Evolutionary conservation across 2,888 invertebrate species (phyloP), one percentile per base, ranked within the genome.

Genomic region (Dicyrtoma fusca): DNA sequence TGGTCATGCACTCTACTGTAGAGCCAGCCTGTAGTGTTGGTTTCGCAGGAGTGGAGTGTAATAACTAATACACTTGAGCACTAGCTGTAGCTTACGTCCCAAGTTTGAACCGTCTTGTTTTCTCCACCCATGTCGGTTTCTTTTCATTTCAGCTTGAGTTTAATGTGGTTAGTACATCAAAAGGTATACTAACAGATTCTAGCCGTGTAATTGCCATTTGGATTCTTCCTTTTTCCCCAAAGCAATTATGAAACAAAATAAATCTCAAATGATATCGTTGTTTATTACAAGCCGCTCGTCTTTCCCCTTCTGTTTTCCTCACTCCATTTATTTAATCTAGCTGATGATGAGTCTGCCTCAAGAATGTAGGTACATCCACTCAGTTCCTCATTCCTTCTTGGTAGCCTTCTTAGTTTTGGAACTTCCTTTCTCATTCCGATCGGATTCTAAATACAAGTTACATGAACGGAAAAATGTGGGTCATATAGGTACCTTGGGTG

Each of bases 121-220:
- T 5, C 34, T 34, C 34, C 34, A n/a, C n/a, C n/a, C n/a, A 34
- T 34, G 17, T 17, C 49, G 49, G 53, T 21, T 21, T 14, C 14
- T 61, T 61, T 61, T 61, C 42, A n/a, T 42, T n/a, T 42, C 61
- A 61, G 42, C 42, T 42, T 26, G 42, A 42, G 23, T 59, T 64
- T 64, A 64, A 42, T 26, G 65, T 34, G 53, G 47, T 64, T 51
- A 51, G 64, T 21, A 44, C 25, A 66, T 21, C 4, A 53, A 61
- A 61, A 61, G 61, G 61, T 61, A 61, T 19, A 19, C 19, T 61
- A 42, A 61, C 17, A 44, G 34, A 55, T 55, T 59, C 34, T 47
- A 19, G 19, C 21, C 42, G 34, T 66, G 53, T 55, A 66, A 66
- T 66, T 66, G 66, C 55, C 53, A 66, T 66, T 66, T 53, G 42